Evolutionary conservation across 2,113 vertebrate species (phyloP).

Genomic region (Cricetomys ansorgei): DNA sequence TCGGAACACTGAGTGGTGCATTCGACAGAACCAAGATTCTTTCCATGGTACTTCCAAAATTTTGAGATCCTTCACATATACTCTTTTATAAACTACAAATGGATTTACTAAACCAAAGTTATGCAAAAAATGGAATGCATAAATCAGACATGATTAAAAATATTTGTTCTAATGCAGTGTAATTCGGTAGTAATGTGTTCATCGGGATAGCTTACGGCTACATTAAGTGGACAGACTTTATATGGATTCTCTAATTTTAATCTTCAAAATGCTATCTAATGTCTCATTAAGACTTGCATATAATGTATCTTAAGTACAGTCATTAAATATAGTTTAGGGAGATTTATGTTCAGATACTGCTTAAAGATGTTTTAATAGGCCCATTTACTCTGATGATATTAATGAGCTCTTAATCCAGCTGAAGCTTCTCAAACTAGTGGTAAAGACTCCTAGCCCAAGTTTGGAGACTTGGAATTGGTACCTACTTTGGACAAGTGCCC

Average conservation of each 20-base stretch:
- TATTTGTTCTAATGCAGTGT: constrained; percentile 90
- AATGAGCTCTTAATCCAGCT: constrained; percentile 97
- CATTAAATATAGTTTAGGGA: constrained; percentile 99
- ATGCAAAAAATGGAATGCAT: constrained; percentile 76
- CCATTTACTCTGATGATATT: constrained; percentile 97
- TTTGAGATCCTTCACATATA: constrained; percentile 40
- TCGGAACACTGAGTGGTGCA: not conserved
- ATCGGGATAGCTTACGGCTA: constrained; percentile 87
- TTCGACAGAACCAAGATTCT: not conserved
- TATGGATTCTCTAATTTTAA: constrained; percentile 90
- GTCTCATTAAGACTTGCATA: constrained; percentile 99
- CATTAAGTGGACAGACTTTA: constrained; percentile 89
- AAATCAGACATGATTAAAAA: constrained; percentile 89
- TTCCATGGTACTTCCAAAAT: constrained; percentile 2
- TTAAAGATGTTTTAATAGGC: constrained; percentile 99
- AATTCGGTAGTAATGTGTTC: constrained; percentile 89
- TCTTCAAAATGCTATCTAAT: constrained; percentile 94
- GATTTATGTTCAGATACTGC: constrained; percentile 99
- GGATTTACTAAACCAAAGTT: constrained; percentile 62
- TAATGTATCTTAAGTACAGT: constrained; percentile 98
- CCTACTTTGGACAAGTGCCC: not conserved
- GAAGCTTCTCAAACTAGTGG: constrained; percentile 91
- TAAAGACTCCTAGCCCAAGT: constrained; percentile 69
- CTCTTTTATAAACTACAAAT: constrained; percentile 40
- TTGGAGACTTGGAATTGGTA: constrained; percentile 63